Evolutionary conservation across 1,140 invertebrate genomes (phyloP).

Genomic region (Zeugodacus cucurbitae): DNA sequence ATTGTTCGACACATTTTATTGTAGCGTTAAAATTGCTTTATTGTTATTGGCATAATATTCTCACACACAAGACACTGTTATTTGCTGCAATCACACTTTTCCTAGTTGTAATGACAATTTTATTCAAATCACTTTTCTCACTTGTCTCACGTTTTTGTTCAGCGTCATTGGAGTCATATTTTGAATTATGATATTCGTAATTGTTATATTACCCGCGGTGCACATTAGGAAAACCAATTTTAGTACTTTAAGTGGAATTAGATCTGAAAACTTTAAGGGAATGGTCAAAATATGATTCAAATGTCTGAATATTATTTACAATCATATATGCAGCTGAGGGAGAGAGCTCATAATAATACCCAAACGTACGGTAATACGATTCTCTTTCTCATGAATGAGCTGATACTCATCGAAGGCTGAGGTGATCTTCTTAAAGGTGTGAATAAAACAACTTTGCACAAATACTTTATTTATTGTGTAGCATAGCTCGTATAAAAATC

Average conservation of each 20-base stretch:
- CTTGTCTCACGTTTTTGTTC: not conserved
- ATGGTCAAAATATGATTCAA: not conserved
- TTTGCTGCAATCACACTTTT: slow-evolving; percentile 44
- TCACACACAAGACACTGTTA: not conserved
- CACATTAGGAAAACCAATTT: not conserved
- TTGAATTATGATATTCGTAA: not conserved
- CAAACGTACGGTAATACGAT: too few species aligned
- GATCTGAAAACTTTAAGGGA: not conserved
- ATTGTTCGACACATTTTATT: slow-evolving; percentile 18
- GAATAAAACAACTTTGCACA: too few species aligned
- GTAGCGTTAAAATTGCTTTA: slow-evolving; percentile 43
- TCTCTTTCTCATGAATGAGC: too few species aligned
- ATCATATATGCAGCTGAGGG: too few species aligned
- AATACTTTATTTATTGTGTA: too few species aligned
- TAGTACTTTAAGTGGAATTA: not conserved
- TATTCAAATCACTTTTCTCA: slow-evolving; percentile 53
- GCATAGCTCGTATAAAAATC: too few species aligned
- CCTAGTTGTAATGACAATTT: slow-evolving; percentile 62
- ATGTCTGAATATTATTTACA: too few species aligned
- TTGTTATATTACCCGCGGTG: not conserved
- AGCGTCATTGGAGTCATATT: not conserved
- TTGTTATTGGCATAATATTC: slow-evolving; percentile 33
- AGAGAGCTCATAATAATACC: too few species aligned
- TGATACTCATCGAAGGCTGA: too few species aligned
- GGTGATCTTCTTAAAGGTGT: too few species aligned